These are phyloP conservation scores for Sylvia borin DNA, from an alignment of 2,797 vertebrate genomes.

Conservation along the genomic window DNA sequence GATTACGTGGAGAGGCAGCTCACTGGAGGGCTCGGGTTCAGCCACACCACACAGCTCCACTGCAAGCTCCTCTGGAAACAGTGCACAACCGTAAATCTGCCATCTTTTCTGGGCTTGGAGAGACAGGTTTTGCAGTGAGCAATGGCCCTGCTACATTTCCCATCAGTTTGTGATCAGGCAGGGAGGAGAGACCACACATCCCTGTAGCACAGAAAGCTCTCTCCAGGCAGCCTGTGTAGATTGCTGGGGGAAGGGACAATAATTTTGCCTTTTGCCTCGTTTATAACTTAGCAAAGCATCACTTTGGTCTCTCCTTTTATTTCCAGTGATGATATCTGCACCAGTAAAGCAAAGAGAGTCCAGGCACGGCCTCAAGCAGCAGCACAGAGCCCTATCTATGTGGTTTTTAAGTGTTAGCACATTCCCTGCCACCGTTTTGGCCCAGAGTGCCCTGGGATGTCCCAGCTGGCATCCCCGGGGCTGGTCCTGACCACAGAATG, in stretches of 20 bases:
- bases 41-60: neutral
- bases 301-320: neutral
- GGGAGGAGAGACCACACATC: neutral
- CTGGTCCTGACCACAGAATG: neutral
- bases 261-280: neutral
- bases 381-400: neutral
- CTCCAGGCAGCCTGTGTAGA: neutral
- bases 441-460: neutral
- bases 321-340: neutral
- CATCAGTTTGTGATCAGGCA: neutral
- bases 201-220: neutral
- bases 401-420: neutral
- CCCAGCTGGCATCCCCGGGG: neutral
- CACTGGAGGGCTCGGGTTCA: neutral
- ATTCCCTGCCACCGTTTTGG: neutral
- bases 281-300: neutral
- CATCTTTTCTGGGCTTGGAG: neutral
- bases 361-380: neutral
- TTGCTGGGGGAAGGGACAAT: neutral
- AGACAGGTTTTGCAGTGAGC: neutral
- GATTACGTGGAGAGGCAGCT: neutral
- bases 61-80: neutral
- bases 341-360: neutral
- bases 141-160: accelerated
- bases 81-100: neutral